Conservation (phyloP, 1,140 invertebrate species). For the Drosophila grimshawi region DNA sequence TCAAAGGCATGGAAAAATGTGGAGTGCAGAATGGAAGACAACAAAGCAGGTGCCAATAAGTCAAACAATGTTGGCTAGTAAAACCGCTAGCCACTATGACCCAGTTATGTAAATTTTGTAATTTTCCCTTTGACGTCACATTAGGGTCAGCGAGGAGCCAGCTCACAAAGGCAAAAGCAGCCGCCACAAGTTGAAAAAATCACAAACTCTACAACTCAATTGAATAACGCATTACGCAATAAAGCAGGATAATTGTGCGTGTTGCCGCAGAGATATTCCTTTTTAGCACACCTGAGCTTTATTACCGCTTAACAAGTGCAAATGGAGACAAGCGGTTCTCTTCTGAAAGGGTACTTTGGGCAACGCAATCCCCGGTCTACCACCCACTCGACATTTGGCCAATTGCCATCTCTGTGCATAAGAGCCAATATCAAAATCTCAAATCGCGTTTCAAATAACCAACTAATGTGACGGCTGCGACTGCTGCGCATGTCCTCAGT, state of each 20-base stretch:
- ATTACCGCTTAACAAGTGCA: constrained; percentile 47
- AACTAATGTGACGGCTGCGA: constrained; percentile 24
- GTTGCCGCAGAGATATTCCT: constrained; percentile 32
- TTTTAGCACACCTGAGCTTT: constrained; percentile 70
- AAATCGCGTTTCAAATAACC: constrained; percentile 37
- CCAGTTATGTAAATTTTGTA: constrained; percentile 74
- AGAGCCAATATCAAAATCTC: constrained; percentile 30
- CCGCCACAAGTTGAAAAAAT: constrained; percentile 11
- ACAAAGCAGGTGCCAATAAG: constrained; percentile 20
- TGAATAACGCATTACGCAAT: constrained; percentile 62
- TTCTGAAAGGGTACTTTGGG: constrained; percentile 7
- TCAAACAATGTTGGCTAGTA: constrained; percentile 14
- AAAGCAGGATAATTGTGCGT: constrained; percentile 66
- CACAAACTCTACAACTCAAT: constrained; percentile 38
- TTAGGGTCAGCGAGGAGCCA: not conserved
- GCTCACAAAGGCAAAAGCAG: constrained; percentile 2
- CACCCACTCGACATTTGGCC: constrained; percentile 25
- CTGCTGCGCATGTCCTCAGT: constrained; percentile 64
- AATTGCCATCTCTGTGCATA: constrained; percentile 35
- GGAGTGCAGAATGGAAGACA: constrained; percentile 15
- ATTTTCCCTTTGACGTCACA: constrained; percentile 30
- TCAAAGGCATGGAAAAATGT: constrained; percentile 8
- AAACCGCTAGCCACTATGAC: constrained; percentile 65
- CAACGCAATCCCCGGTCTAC: constrained; percentile 6
- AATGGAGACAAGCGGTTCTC: constrained; percentile 1